Evolutionary conservation across 2,888 invertebrate genomes (phyloP).

Genomic region (Hypena proboscidalis): DNA sequence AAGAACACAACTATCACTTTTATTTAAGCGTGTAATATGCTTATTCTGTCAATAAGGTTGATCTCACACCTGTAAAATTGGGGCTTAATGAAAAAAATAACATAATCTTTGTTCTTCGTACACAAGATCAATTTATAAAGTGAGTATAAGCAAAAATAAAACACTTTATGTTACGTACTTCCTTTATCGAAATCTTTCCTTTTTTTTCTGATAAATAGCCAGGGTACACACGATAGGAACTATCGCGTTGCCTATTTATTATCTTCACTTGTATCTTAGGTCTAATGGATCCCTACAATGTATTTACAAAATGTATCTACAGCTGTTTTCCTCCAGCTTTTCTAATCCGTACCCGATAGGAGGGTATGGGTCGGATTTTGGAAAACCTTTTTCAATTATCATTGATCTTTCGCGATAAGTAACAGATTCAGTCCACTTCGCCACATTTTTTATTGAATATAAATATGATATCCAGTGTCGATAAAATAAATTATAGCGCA

Average conservation of each 20-base stretch:
- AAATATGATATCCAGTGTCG: conserved; percentile 12
- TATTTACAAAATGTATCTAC: conserved; percentile 32
- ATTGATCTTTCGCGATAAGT: conserved; percentile 22
- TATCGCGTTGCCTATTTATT: conserved; percentile 18
- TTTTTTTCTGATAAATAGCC: too few relatives aligned
- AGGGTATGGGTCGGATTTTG: conserved; percentile 16
- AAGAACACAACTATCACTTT: too few relatives aligned
- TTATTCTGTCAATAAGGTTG: too few relatives aligned
- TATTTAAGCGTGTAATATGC: too few relatives aligned
- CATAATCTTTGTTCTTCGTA: too few relatives aligned
- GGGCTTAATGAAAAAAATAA: too few relatives aligned
- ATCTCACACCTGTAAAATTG: too few relatives aligned
- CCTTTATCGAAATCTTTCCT: not conserved
- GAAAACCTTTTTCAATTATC: conserved; percentile 39
- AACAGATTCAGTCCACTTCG: not conserved
- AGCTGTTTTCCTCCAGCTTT: conserved; percentile 17
- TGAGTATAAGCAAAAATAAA: too few relatives aligned
- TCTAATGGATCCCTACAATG: conserved; percentile 21
- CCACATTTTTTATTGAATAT: not conserved
- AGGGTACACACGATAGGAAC: not conserved
- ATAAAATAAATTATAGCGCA: conserved; percentile 20
- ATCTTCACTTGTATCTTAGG: conserved; percentile 16
- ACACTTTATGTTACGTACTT: too few relatives aligned
- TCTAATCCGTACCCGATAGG: conserved; percentile 26
- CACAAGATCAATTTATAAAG: too few relatives aligned